Base-by-base conservation (phyloP, 2,888 invertebrate genomes). In the Drosophila rubida region DNA sequence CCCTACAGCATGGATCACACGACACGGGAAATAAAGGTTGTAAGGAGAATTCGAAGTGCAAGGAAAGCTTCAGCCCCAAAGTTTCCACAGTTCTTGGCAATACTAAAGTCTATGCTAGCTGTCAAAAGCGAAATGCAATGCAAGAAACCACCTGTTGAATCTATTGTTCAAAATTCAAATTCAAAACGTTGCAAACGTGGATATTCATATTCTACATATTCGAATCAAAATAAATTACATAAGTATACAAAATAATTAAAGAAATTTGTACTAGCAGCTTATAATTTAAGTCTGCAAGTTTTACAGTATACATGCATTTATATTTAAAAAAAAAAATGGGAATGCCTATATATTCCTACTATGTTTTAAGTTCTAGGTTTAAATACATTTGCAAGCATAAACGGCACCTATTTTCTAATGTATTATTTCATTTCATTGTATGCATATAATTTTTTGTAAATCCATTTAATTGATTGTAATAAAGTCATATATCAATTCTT, bases 91-190 rank as follows among this genome's bases (percentile, higher is more conserved):
- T 37, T 66, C 41, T 64, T 32, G 77, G 75, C 45, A 79, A 76
- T 49, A 57, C 81, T 42, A 82, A 80, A 69, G 75, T 71, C 57
- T 82, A 77, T 66, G 65, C 62, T 25, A 69, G 50, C 57, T 54
- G 69, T 60, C 65, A 74, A 61, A 72, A 87, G 60, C 53, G 85
- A 27, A 91, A 92, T 67, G 82, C 90, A 35, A 83, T 92, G 68
- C 80, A 92, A 61, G 92, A 92, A 80, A 92, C 92, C 48, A 92
- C 92, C 63, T 92, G 92, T 84, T 92, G 75, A 78, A 65, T 48
- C 22, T 44, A 55, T 75, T 59, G 45, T 64, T 64, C 25, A 64
- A 73, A 72, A 65, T 67, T 64, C 2, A 45, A 45, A 32, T 67
- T 64, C 3, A 45, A 45, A 49, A 48, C 35, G 13, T 55, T 62